Base-by-base conservation (phyloP, 2,113 vertebrate genomes). In the Thunnus maccoyii region DNA sequence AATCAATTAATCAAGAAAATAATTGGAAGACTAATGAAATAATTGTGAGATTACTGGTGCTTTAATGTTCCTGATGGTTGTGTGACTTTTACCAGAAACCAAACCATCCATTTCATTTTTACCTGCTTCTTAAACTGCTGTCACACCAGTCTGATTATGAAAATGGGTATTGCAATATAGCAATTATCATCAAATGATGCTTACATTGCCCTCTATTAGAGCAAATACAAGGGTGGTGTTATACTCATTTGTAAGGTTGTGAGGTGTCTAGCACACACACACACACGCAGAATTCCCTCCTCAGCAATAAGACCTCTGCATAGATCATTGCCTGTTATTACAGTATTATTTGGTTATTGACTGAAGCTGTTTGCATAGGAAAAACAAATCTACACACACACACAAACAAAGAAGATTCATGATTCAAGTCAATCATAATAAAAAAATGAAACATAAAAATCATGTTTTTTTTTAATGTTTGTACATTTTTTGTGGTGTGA, bases 261-360 rank as follows among this genome's bases (percentile, higher is more conserved):
- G 47, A 72, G 56, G 74, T 79, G 63, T 68, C 30, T 25, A 48
- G 64, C 72, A 62, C 67, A 73, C 47, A 47, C 48, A 78, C 27
- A 74, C 56, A 54, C 32, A 20, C 57, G 36, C 20, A 82, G 41
- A 65, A 76, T 67, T 81, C 80, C 81, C 86, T 76, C 58, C 73
- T 83, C 72, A 70, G 76, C 69, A 84, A 80, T 78, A 67, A 86
- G 64, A 67, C 60, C 47, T 78, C 78, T 88, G 55, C 50, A 51
- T 75, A 84, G 82, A 87, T 87, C 84, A 62, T 72, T 85, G 76
- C 69, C 78, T 69, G 66, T 83, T 82, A 65, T 76, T 83, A 79
- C 72, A 71, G 46, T 27, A 36, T 86, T 73, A 56, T 78, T 78
- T 81, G 72, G 65, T 85, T 73, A 74, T 75, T 83, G 76, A 87